Evolutionary conservation across 2,797 vertebrate genomes (phyloP), one percentile per base, ranked within the genome.

Genomic region (Triplophysa yarkandensis): DNA sequence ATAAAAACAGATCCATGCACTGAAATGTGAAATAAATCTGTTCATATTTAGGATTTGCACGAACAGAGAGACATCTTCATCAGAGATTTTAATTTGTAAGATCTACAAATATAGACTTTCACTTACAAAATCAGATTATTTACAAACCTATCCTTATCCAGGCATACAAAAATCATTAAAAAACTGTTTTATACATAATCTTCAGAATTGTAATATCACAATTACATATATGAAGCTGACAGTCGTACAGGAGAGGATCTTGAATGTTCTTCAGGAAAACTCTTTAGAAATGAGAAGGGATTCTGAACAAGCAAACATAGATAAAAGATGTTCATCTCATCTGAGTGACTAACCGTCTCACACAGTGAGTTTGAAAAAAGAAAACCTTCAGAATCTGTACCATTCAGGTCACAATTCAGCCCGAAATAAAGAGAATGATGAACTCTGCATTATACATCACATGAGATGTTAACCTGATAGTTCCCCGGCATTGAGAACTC

Each of bases 81-180:
- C n/a, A 6, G 44, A 30, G 34, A 5, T 4, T 73, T 72, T 64
- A 64, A 55, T 73, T 64, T 1, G 0, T 19, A 43, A 73, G 17
- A 30, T 44, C n/a, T 54, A 52, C 71, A 73, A 64, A 73, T 64
- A 64, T 73, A 64, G 4, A 63, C 44, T 54, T 50, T 64, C n/a
- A 34, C 60, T 52, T 73, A 63, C n/a, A 43, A 64, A 73, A 44
- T 54, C n/a, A 4, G 30, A 30, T 17, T 54, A 73, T 73, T 55
- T 65, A 57, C 61, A 73, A 64, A 62, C 46, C 21, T 25, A 54
- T 39, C 14, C 11, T 17, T 25, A 1, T 36, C 0, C 11, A 7
- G n/a, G 16, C 13, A 19, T 13, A 58, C 0, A 44, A 60, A 21
- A 1, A 4, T 23, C 68, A 0, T 55, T 57, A 55, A 17, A 61